Evolutionary conservation across 2,113 vertebrate species (phyloP), one percentile per base, ranked within the genome.

Genomic region (Corythaeola cristata): DNA sequence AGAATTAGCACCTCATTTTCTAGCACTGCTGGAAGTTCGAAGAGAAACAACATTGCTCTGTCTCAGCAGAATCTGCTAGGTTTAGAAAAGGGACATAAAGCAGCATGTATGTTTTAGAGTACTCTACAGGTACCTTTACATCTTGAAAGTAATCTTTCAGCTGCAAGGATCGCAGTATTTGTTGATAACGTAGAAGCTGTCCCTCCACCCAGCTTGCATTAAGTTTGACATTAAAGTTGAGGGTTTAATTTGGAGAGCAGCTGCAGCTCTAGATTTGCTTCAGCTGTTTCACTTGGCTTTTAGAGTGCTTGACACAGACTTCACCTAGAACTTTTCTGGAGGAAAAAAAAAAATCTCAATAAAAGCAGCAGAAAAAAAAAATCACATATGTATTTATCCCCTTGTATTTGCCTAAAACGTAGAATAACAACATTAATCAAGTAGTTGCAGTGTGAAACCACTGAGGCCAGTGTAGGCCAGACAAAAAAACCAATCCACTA

Each of bases 161-260:
- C 79, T 53, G 33, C 41, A 50, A 39, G 33, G 24, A 28, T 56
- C 41, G 15, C 63, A 15, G 64, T 5, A 16, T 5, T 56, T 2
- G 0, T 20, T 0, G 3, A 1, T 28, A 27, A 37, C 0, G 1
- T 3, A 30, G 56, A 33, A 82, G 9, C 14, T 67, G 11, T 8
- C 62, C 62, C 24, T 47, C 37, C 49, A 28, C 21, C 7, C 33
- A 53, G 12, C 33, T 39, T 28, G n/a, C 45, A 20, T n/a, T 26
- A 16, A 41, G 5, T 50, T 55, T 49, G 35, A 15, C 27, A 3
- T 28, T 33, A 6, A 45, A 27, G 52, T 14, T 35, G 13, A 74
- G 9, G 30, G 24, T 28, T 30, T 64, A 27, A 74, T 32, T 11
- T 17, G 28, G 60, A 59, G 37, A 75, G 33, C 74, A 53, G 60